Evolutionary conservation across 2,797 vertebrate species (phyloP), one percentile per base, ranked within the genome.

Genomic region (Delichon dasypus): DNA sequence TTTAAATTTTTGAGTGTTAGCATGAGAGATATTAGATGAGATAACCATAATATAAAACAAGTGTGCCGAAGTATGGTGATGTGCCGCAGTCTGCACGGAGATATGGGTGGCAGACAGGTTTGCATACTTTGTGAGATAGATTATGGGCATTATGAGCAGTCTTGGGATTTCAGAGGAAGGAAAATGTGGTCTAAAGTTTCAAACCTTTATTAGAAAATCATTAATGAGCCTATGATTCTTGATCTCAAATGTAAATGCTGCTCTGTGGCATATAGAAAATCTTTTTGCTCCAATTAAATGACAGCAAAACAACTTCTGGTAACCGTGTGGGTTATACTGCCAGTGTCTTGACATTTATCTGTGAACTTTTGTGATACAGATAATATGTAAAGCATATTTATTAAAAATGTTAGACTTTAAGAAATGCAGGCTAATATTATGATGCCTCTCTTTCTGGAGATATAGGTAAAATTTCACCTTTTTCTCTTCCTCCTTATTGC

Each of bases 11-110:
- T 61, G 4, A 20, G 6, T 71, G 38, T 54, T 88, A 76, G 12
- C 13, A 26, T 72, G 15, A 73, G 26, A 45, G 14, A 22, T 75
- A 53, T 13, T 72, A 73, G 36, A 25, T 58, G 51, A 65, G 36
- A 42, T 74, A 88, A 32, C 23, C 5, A 18, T 75, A 50, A 65
- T 45, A 65, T n/a, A 82, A 86, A 57, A 11, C 20, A 54, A 54
- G 34, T 5, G 3, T 34, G 44, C 34, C 0, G 1, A 68, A 65
- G 30, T 77, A 34, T 16, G 48, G 1, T 70, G 15, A 13, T 51
- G 12, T 60, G 44, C 22, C 0, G 0, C 48, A 22, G 16, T 51
- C 50, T 84, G 17, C 16, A 12, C 0, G 1, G 77, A 76, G 17
- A 53, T 25, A 30, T 1, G 5, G 10, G 21, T 68, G 47, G 55